These are phyloP conservation scores for Pocota personata DNA, from an alignment of 2,888 invertebrate species.

Conservation along the genomic window DNA sequence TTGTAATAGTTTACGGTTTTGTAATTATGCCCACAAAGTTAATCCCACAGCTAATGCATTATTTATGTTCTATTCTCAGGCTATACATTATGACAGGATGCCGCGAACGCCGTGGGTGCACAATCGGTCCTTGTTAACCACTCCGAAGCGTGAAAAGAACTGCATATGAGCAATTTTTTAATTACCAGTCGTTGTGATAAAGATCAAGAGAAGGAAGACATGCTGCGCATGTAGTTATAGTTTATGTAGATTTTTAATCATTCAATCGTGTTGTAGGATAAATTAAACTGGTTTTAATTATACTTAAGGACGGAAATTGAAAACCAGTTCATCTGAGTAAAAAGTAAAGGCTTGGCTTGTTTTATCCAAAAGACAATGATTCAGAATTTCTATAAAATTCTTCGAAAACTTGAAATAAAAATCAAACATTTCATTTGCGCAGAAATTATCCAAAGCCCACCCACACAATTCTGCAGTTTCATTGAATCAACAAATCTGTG, in stretches of 20 bases:
- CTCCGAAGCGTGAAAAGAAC: conserved; percentile 52
- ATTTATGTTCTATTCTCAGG: conserved; percentile 63
- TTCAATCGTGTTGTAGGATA: conserved; percentile 29
- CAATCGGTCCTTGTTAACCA: conserved; percentile 36
- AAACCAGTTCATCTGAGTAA: background rate
- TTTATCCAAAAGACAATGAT: background rate
- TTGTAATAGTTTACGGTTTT: conserved; percentile 7
- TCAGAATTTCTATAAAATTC: too few relatives aligned
- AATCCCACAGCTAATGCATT: conserved; percentile 68
- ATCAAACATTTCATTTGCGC: background rate
- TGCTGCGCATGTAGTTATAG: conserved; percentile 5
- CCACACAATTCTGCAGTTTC: conserved; percentile 4
- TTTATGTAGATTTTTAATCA: conserved; percentile 52
- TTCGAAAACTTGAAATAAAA: background rate
- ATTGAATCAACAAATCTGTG: background rate
- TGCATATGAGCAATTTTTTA: conserved; percentile 49
- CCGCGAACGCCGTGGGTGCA: conserved; percentile 52
- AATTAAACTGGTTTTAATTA: background rate
- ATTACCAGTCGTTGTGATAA: conserved; percentile 45
- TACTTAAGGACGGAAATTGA: background rate
- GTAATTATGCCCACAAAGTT: conserved; percentile 56
- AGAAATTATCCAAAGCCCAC: background rate
- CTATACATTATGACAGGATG: conserved; percentile 2
- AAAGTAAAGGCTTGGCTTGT: too few relatives aligned
- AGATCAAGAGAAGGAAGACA: conserved; percentile 15